Base-by-base conservation (phyloP, 2,888 invertebrate species). In the Leucoma salicis region DNA sequence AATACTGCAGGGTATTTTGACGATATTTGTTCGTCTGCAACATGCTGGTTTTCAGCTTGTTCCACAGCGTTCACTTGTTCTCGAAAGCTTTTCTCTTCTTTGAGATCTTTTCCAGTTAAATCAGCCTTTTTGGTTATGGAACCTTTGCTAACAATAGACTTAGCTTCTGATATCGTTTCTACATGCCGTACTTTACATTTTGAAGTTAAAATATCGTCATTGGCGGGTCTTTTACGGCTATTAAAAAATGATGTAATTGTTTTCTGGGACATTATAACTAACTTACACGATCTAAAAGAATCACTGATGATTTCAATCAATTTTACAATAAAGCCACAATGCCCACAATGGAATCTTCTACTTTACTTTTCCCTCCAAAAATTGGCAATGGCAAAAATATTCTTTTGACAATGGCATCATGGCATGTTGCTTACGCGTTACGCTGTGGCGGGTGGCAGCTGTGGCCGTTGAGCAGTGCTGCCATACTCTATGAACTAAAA, bases 161-260 rank as follows among this genome's bases (percentile, higher is more conserved):
- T 73, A 16, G 73, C 71, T 54, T 74, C 74, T 48, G 51, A 51
- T 42, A 49, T 50, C 39, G 73, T 63, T 35, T 83, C 81, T 8
- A 83, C 57, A 48, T 82, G 78, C 31, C 79, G 66, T 45, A 83
- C 56, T 74, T 92, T 92, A 72, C 76, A 91, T 75, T 91, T 90
- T 39, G 87, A 71, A 78, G 86, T 74, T 68, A 80, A 61, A 64
- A 84, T 70, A 70, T 95, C 95, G 36, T 95, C 95, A 6, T 87
- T 76, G n/a, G 93, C 94, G 44, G 92, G 90, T 63, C 95, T 92
- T 84, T 96, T 96, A 69, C 95, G 92, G 64, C 93, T 93, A 74
- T 92, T 93, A 76, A 95, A 96, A 89, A 92, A 96, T 52, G 92
- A 91, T 49, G 94, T 93, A 44, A 96, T 92, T 36, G 94, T 93